These are phyloP conservation scores for Ameiurus melas DNA, from an alignment of 2,113 vertebrate species.

Conservation along the genomic window DNA sequence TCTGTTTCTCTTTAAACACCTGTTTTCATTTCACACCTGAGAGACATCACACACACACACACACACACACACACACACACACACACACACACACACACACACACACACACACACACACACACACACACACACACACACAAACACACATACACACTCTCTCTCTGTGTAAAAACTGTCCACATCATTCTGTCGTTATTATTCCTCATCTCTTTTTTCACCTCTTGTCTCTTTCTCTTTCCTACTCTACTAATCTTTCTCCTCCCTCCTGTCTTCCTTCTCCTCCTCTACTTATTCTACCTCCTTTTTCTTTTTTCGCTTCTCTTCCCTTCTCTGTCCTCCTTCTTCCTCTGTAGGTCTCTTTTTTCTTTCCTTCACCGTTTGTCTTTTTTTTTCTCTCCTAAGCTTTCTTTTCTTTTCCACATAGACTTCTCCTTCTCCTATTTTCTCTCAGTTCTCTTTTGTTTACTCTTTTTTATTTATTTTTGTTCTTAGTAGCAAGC, in stretches of 20 bases:
- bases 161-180: not conserved
- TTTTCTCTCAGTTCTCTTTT: not conserved
- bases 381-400: not conserved
- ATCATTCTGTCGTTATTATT: not conserved
- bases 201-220: not conserved
- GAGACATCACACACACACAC: not conserved
- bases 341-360: not conserved
- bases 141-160: no score
- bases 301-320: not conserved
- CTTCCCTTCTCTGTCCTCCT: not conserved
- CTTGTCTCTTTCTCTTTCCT: not conserved
- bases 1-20: not conserved
- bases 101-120: not conserved
- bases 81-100: not conserved
- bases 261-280: not conserved
- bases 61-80: not conserved
- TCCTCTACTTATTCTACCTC: not conserved
- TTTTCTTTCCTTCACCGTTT: not conserved
- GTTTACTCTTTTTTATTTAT: not conserved
- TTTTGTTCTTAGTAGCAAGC: no score
- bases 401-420: not conserved
- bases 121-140: not conserved
- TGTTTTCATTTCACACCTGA: not conserved
- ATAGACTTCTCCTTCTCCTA: not conserved
- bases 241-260: not conserved